A percentile compares a stretch with the other conserved stretches of the same genome.
These are phyloP conservation scores for Tetrax tetrax DNA, from an alignment of 2,113 vertebrate genomes.

Conservation along the genomic window DNA sequence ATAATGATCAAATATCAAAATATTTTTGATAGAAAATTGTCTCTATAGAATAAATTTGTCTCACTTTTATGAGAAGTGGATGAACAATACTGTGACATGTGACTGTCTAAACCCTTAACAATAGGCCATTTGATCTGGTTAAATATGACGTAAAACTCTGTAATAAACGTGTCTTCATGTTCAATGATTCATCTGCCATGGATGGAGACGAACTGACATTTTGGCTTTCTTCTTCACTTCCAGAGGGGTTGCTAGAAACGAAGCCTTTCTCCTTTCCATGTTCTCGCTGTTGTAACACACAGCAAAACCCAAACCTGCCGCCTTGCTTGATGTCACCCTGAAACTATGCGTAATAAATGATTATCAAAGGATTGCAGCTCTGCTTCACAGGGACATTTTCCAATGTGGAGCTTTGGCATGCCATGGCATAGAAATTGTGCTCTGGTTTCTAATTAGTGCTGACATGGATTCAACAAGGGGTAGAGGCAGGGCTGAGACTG, in stretches of 20 bases:
- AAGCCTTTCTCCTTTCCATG: neutral
- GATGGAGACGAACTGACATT: neutral
- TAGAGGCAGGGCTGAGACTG: neutral
- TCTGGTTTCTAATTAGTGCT: neutral
- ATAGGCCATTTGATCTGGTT: neutral
- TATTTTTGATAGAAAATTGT: neutral
- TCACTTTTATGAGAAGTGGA: neutral
- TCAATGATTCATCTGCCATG: neutral
- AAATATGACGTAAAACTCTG: neutral
- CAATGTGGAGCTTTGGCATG: neutral
- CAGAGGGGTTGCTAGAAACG: neutral
- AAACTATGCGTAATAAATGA: neutral
- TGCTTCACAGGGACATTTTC: neutral
- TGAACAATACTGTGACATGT: neutral
- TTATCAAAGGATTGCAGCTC: neutral
- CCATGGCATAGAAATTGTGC: neutral
- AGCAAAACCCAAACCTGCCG: rapidly evolving
- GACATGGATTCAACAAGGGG: neutral
- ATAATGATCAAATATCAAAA: neutral
- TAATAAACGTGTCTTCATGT: neutral
- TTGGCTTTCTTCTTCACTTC: neutral
- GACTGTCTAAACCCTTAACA: neutral
- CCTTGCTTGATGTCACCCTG: neutral
- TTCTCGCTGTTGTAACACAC: neutral
- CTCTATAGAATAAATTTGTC: neutral